Base-by-base conservation (phyloP, 1,140 invertebrate genomes). In the Bombus breviceps region DNA sequence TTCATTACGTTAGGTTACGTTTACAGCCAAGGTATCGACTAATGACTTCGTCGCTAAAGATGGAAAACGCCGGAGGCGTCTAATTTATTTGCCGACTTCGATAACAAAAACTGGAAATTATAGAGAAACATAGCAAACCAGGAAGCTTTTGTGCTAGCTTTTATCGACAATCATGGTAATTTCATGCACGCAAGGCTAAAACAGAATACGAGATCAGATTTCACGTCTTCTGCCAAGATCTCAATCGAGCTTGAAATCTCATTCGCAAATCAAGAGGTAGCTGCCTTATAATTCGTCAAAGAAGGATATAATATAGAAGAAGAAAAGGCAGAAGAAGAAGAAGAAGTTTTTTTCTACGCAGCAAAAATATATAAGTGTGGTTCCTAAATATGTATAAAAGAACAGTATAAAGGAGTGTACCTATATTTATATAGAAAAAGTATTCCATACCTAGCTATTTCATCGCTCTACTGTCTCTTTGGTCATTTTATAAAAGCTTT, bases 171-270 rank as follows among this genome's bases (percentile, higher is more conserved):
- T 34, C 73, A 53, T 13, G 43, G 43, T 39, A 57, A 75, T 75
- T 75, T 75, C 73, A 25, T 53, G 41, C 73, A 75, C 43, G 73
- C 73, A 53, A 75, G 10, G 32, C 43, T 34, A 34, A 53, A 34
- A 34, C n/a, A 75, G 32, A 53, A 75, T 75, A 75, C 43, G 22
- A 75, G 73, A 75, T 75, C 73, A 39, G 73, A 53, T 75, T 75
- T 75, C 73, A 75, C 22, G 43, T 75, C 22, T 75, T 75, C 43
- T 75, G 22, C 73, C 43, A 53, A 75, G 73, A 75, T 75, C 43
- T 37, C 43, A 75, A 75, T 75, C 43, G 43, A 34, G 32, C 22
- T 75, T 39, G 73, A 37, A 75, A 75, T 75, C 43, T 22, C 34
- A 39, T 53, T 75, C 22, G 43, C 32, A 53, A 75, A 57, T 75